Base-by-base conservation (phyloP, 2,888 invertebrate genomes). In the Coelinius sp. region DNA sequence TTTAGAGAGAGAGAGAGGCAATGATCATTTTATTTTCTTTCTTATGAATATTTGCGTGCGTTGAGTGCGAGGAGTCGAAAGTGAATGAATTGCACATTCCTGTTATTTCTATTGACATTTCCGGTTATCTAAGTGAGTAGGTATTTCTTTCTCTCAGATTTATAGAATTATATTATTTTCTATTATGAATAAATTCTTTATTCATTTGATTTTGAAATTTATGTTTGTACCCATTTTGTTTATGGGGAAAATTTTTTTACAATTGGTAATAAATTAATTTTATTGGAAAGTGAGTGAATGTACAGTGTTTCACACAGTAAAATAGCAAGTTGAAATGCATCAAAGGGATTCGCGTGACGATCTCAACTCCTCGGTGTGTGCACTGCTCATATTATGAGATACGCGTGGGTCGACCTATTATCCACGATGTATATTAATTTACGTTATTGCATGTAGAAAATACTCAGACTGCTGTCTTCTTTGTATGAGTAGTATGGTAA, bases 281-380 rank as follows among this genome's bases (percentile, higher is more conserved):
- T 12, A 52, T 53, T 53, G 24, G 14, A 27, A 27, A n/a, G n/a
- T 25, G 22, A 53, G 53, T 53, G 53, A 53, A 53, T 25, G 53
- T 25, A 53, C 25, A 25, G 41, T 25, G 27, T 27, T 53, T 53
- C 53, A 53, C 53, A 53, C 53, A 53, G 27, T 53, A 53, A 53
- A 53, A 53, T 53, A n/a, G 12, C 53, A 24, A 53, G 24, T 53
- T 53, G 53, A 53, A 53, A 27, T 22, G 12, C n/a, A 53, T 14
- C 24, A 53, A 53, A 53, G 53, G 59, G 31, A 59, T 59, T 59
- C 20, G 35, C 59, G 35, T 59, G 59, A 59, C 35, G 59, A 59
- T 59, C 49, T n/a, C n/a, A 59, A 59, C 31, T 49, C 22, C n/a
- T n/a, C 41, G 41, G 41, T 41, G 35, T 35, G 35, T 35, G 27